phyloP scores from a whole-genome alignment of 2,888 invertebrate species.

The Dicyrtomina minuta region DNA sequence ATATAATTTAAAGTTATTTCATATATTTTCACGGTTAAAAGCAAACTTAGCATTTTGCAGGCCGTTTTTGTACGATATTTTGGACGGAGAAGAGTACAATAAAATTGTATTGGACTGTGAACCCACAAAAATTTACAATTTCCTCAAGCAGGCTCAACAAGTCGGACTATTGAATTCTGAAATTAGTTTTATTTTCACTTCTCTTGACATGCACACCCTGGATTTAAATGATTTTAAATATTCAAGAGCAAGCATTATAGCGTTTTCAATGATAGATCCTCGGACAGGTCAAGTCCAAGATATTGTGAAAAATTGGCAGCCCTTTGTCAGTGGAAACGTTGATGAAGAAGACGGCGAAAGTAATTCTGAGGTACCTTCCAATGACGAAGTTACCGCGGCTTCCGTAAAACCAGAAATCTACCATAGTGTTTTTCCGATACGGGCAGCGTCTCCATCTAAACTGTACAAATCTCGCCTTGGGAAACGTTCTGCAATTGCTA shows the following conservation, averaged over 20 bases:
- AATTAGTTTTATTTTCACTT: conserved; percentile 89
- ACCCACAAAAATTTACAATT: conserved; percentile 79
- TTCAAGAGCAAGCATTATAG: conserved; percentile 92
- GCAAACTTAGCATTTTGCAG: too few species aligned
- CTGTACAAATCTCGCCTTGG: too few species aligned
- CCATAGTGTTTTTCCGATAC: too few species aligned
- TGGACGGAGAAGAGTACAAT: conserved; percentile 11
- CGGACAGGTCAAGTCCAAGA: conserved; percentile 75
- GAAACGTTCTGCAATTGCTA: too few species aligned
- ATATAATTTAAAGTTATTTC: too few species aligned
- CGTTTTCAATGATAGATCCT: conserved; percentile 84
- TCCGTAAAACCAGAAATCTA: too few species aligned
- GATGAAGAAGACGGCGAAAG: not conserved
- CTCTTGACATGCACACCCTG: conserved; percentile 84
- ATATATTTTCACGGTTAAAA: not conserved
- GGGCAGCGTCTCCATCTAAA: too few species aligned
- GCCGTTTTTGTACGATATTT: conserved; percentile 74
- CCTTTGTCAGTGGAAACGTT: not conserved
- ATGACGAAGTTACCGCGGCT: too few species aligned
- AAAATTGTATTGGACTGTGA: conserved; percentile 88
- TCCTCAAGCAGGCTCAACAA: conserved; percentile 89
- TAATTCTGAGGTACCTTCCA: too few species aligned
- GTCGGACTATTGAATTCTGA: conserved; percentile 96
- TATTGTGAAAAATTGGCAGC: conserved; percentile 65
- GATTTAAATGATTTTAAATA: conserved; percentile 91